Percentiles rank a stretch among this genome's conserved stretches.
Evolutionary conservation across 2,888 invertebrate genomes (phyloP).

Genomic region (Holacanthella duospinosa): DNA sequence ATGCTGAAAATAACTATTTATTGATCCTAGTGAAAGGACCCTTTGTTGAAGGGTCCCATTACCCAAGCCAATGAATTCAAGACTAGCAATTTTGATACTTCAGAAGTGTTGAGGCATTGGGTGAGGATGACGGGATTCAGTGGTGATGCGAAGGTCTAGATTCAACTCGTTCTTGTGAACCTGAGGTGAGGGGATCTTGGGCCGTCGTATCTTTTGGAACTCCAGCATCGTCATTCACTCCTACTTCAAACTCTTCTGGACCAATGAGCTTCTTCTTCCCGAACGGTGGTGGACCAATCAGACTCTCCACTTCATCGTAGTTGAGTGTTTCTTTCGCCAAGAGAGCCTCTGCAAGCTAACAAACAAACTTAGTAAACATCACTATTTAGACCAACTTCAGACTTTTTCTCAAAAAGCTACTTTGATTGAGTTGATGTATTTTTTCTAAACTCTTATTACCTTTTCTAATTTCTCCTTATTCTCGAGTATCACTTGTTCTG

Average conservation of each 20-base stretch:
- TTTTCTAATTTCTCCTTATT: slow-evolving; percentile 19
- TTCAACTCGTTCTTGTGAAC: too few species aligned
- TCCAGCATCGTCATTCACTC: slow-evolving; percentile 35
- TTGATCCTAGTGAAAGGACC: too few species aligned
- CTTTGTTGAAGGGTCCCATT: too few species aligned
- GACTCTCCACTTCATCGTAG: slow-evolving; percentile 72
- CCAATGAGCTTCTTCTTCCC: slow-evolving; percentile 61
- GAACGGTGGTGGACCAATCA: slow-evolving; percentile 81
- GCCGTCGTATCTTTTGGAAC: slow-evolving; percentile 15
- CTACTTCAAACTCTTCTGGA: slow-evolving; percentile 62
- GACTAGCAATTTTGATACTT: too few species aligned
- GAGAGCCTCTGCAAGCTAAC: slow-evolving; percentile 73
- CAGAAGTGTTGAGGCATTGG: too few species aligned
- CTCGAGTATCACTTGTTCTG: slow-evolving; percentile 15
- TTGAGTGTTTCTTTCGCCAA: slow-evolving; percentile 83
- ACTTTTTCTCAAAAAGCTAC: slow-evolving; percentile 16
- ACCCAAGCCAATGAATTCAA: too few species aligned
- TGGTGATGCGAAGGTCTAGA: too few species aligned
- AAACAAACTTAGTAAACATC: slow-evolving; percentile 38
- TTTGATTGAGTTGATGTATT: slow-evolving; percentile 1
- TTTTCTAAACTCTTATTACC: slow-evolving; percentile 9
- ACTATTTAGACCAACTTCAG: too few species aligned
- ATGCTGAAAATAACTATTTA: too few species aligned
- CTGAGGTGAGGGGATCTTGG: slow-evolving; percentile 14
- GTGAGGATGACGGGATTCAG: too few species aligned